These are phyloP conservation scores for Corythornis madagascariensis DNA, from an alignment of 2,113 vertebrate genomes.

Conservation along the genomic window DNA sequence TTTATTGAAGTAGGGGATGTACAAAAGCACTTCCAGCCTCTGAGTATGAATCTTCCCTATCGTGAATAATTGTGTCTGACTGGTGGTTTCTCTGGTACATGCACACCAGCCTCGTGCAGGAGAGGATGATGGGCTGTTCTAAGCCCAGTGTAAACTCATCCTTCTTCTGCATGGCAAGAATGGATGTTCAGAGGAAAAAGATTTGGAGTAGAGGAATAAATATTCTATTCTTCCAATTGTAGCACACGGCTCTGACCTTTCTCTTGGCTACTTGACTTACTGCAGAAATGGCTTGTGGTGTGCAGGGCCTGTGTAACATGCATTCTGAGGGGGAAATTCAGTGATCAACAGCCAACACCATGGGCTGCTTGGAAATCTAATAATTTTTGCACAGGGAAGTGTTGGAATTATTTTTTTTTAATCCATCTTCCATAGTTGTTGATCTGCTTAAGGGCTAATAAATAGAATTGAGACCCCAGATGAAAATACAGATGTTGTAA, in stretches of 20 bases:
- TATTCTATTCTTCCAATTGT: not conserved
- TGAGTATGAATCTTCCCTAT: not conserved
- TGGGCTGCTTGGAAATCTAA: not conserved
- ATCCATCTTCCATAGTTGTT: not conserved
- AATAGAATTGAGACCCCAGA: not conserved
- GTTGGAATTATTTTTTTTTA: not conserved
- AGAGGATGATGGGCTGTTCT: not conserved
- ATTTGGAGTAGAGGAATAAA: not conserved
- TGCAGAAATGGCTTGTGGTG: not conserved
- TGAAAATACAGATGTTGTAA: not conserved
- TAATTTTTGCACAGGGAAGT: not conserved
- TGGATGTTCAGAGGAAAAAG: not conserved
- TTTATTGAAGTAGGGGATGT: not conserved
- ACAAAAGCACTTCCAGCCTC: not conserved
- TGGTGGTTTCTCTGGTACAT: not conserved
- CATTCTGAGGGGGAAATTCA: not conserved
- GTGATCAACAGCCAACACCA: rapidly evolving
- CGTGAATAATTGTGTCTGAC: not conserved
- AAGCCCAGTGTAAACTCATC: not conserved
- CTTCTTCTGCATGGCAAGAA: not conserved
- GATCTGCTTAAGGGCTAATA: not conserved
- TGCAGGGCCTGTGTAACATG: not conserved
- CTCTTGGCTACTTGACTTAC: not conserved
- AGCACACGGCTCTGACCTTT: not conserved
- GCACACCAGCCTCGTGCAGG: not conserved